phyloP scores from a whole-genome alignment of 2,113 vertebrate genomes.

The Vireo altiloquus region DNA sequence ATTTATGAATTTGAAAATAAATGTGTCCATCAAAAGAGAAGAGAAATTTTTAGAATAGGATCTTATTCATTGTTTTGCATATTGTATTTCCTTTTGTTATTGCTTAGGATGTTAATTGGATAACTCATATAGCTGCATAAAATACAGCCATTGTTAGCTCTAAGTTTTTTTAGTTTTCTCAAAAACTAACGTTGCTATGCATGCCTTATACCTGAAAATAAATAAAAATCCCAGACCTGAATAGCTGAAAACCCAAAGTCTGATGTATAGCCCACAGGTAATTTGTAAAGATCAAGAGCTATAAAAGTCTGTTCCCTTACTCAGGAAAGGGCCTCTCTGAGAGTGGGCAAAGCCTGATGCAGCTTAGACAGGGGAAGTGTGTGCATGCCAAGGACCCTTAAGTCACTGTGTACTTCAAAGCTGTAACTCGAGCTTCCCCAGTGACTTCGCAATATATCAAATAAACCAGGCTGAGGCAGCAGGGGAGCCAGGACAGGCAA shows the following conservation, averaged over 20 bases:
- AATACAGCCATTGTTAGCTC: not conserved
- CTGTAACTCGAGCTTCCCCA: slow-evolving; percentile 77
- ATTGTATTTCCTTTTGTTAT: not conserved
- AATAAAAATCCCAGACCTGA: not conserved
- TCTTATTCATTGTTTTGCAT: not conserved
- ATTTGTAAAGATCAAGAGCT: slow-evolving; percentile 12
- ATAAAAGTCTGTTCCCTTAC: not conserved
- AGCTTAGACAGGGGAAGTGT: slow-evolving; percentile 70
- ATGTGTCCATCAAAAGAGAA: not conserved
- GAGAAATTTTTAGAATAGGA: not conserved
- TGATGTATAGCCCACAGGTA: not conserved
- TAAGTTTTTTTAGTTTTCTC: not conserved
- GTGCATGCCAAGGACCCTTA: slow-evolving; percentile 73
- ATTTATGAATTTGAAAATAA: not conserved
- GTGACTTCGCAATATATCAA: slow-evolving; percentile 80
- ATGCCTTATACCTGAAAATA: not conserved
- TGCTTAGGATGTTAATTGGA: not conserved
- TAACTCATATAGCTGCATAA: not conserved
- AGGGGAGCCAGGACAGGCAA: not conserved
- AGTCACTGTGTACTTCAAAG: slow-evolving; percentile 80
- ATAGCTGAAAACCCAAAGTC: not conserved
- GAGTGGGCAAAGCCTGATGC: slow-evolving; percentile 38
- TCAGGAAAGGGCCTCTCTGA: slow-evolving; percentile 48
- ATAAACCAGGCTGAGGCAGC: slow-evolving; percentile 68
- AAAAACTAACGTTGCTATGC: not conserved